Evolutionary conservation across 2,113 vertebrate genomes (phyloP).

Genomic region (Pampusana beccarii): DNA sequence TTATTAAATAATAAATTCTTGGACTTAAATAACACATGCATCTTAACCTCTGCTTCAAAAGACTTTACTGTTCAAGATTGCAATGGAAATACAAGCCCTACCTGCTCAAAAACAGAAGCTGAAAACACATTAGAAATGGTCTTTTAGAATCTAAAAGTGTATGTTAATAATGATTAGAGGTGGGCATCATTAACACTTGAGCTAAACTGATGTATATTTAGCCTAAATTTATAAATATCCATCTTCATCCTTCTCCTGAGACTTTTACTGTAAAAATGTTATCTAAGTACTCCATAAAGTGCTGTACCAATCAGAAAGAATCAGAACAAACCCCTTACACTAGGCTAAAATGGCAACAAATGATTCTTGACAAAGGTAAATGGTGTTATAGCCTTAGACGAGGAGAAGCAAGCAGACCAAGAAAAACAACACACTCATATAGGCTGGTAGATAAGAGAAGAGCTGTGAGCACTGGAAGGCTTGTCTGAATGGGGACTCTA

Average conservation of each 20-base stretch:
- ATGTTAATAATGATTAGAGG: not conserved
- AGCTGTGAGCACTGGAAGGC: not conserved
- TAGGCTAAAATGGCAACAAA: not conserved
- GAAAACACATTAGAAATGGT: not conserved
- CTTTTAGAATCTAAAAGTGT: not conserved
- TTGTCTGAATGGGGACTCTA: not conserved
- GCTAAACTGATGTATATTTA: not conserved
- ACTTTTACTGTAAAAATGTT: not conserved
- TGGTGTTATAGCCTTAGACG: not conserved
- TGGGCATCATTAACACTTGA: not conserved
- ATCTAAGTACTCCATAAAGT: not conserved
- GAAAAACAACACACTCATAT: not conserved
- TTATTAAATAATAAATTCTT: not conserved
- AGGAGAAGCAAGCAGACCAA: not conserved
- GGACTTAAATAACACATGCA: not conserved
- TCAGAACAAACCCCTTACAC: not conserved
- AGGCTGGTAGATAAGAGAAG: not conserved
- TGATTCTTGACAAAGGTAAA: not conserved
- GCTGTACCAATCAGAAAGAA: not conserved
- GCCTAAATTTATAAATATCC: not conserved
- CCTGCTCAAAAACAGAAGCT: not conserved
- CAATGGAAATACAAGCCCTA: not conserved
- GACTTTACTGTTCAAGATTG: not conserved
- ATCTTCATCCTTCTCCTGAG: not conserved
- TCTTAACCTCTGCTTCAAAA: not conserved